Base-by-base conservation (phyloP, 2,113 vertebrate genomes). In the Solea senegalensis region DNA sequence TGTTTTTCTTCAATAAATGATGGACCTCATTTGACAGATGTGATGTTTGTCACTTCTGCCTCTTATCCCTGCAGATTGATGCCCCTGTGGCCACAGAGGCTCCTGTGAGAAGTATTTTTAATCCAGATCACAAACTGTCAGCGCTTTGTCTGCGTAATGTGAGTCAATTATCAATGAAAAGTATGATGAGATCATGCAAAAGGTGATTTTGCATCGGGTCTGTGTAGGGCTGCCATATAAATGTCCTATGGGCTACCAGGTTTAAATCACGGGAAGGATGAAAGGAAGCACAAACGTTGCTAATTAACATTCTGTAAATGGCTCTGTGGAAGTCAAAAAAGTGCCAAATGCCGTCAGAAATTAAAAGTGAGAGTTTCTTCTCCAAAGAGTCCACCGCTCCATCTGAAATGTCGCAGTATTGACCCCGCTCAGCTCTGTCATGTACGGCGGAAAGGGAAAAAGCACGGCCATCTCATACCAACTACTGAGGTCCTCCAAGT, bases 371-470 rank as follows among this genome's bases (percentile, higher is more conserved):
- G 44, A n/a, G 44, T 72, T 43, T 56, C n/a, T 56, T 48, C 6
- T 55, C 43, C 45, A 49, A 26, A 41, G 44, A 65, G 28, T 69
- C 34, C 44, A 50, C 45, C 27, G 41, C 16, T 62, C 10, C 27
- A 45, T 16, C 16, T 56, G 43, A 72, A 72, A 72, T 56, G 55
- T 44, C 10, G 9, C 59, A 63, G 61, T 65, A 74, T 66, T 74
- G 71, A 65, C 54, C 62, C 39, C 8, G 6, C 49, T 74, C 63
- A 66, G 63, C 45, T 57, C 70, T 50, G 45, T 54, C 12, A 27
- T 57, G 53, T 72, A 49, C 52, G 15, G 43, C 39, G 15, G 21
- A 13, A 44, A 51, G 27, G 21, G 1, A 64, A 64, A 53, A 49
- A 57, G 2, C 40, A 34, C 13, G 41, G 26, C 50, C 16, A 50